Base-by-base conservation (phyloP, 2,888 invertebrate species). In the Alentia gelatinosa region DNA sequence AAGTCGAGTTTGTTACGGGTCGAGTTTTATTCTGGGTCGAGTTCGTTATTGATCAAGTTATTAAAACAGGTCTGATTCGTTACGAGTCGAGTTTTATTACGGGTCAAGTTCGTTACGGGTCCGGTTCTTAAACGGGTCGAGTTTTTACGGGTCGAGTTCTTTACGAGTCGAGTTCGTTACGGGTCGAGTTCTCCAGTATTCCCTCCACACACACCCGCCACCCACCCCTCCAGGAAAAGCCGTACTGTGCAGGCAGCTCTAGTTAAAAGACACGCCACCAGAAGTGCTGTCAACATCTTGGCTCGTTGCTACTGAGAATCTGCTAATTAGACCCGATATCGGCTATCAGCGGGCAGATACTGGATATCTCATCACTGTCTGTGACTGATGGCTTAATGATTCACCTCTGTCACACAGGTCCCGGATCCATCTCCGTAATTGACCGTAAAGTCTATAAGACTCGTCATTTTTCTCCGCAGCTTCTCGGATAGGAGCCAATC, bases 241-340 rank as follows among this genome's bases (percentile, higher is more conserved):
- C 26, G 68, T 68, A 12, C 26, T 1, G 30, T n/a, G 30, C 26
- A 30, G 26, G 68, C 26, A 68, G 68, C 3, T 30, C 68, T 68
- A 68, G 30, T 68, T 68, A 68, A 68, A 26, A 30, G 33, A 12
- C 12, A 68, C 30, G n/a, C n/a, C n/a, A 30, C 68, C 30, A 30
- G 68, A 68, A 68, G 12, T 68, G 68, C 68, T 68, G 68, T 68
- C 68, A 68, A 68, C 30, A 30, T 30, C 68, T 68, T 68, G 56
- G 56, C 68, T 68, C 68, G 33, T 68, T 56, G 19, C 12, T 68
- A 12, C 68, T 3, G 26, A 30, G 68, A 26, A 30, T 68, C 30
- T 68, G 33, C 68, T 68, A 68, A 68, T 68, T 68, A 68, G 68
- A 68, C 30, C 30, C 30, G 68, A 68, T 68, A 68, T 68, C 68